Conservation (phyloP, 2,113 vertebrate species). For the Tenebrosternarchus preto region DNA sequence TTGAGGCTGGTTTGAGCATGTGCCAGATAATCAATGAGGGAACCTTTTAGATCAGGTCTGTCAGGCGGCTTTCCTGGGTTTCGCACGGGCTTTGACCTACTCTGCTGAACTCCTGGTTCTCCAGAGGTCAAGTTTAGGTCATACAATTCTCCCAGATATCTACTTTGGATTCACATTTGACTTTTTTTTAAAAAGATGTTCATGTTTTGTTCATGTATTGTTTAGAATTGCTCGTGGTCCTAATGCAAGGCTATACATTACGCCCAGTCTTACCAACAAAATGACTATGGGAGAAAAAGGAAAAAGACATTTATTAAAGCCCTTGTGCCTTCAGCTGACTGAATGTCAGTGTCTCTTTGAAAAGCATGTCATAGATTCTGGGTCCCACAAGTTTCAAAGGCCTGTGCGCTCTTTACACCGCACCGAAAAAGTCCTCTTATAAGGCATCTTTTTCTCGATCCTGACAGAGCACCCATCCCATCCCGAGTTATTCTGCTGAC, state of each 20-base stretch:
- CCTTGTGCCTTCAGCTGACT: constrained; percentile 6
- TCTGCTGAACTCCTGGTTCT: background rate
- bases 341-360: background rate
- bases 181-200: background rate
- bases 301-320: constrained; percentile 41
- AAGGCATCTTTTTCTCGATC: background rate
- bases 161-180: background rate
- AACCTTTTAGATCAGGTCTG: constrained; percentile 16
- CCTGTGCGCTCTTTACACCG: background rate
- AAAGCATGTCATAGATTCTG: background rate
- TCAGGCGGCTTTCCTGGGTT: background rate
- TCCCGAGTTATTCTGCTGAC: background rate
- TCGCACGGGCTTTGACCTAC: constrained; percentile 11
- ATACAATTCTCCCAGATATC: background rate
- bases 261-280: background rate
- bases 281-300: background rate
- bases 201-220: too few relatives aligned
- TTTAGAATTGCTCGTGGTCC: background rate
- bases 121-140: constrained; percentile 28
- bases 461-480: background rate
- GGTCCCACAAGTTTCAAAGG: background rate
- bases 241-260: background rate
- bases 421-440: background rate
- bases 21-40: constrained; percentile 21
- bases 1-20: constrained; percentile 10